Evolutionary conservation across 2,113 vertebrate species (phyloP).

Genomic region (Cavia porcellus): DNA sequence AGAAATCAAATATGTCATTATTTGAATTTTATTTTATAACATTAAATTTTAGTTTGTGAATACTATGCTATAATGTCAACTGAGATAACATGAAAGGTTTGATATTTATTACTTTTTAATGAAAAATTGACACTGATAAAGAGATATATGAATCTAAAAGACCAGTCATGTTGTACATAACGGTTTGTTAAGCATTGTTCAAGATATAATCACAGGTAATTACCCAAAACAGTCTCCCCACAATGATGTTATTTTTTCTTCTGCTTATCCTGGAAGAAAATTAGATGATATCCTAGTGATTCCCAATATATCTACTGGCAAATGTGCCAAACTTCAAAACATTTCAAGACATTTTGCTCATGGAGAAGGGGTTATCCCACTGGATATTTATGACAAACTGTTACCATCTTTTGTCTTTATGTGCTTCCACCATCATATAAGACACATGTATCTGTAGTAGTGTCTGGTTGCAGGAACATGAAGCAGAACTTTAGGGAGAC

Average conservation of each 20-base stretch:
- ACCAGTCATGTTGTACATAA: neutral
- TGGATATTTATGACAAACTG: neutral
- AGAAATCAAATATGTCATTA: neutral
- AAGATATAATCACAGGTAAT: neutral
- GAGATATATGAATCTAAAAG: neutral
- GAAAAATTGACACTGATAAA: neutral
- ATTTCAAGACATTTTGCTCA: neutral
- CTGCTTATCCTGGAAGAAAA: neutral
- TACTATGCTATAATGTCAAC: neutral
- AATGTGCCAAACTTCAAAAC: neutral
- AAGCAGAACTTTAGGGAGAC: neutral
- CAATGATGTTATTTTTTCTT: neutral
- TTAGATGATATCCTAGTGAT: neutral
- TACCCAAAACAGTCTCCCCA: neutral
- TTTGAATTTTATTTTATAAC: neutral
- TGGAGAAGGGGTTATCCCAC: neutral
- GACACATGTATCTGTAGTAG: neutral
- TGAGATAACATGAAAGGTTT: neutral
- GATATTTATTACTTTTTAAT: neutral
- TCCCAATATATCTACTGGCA: neutral
- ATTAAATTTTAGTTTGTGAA: neutral
- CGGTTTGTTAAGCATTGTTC: conserved; percentile 19
- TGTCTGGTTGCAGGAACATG: neutral
- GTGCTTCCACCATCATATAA: neutral
- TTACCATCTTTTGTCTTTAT: neutral